Evolutionary conservation across 2,888 invertebrate genomes (phyloP).

Genomic region (Coelogynopora nodosa): DNA sequence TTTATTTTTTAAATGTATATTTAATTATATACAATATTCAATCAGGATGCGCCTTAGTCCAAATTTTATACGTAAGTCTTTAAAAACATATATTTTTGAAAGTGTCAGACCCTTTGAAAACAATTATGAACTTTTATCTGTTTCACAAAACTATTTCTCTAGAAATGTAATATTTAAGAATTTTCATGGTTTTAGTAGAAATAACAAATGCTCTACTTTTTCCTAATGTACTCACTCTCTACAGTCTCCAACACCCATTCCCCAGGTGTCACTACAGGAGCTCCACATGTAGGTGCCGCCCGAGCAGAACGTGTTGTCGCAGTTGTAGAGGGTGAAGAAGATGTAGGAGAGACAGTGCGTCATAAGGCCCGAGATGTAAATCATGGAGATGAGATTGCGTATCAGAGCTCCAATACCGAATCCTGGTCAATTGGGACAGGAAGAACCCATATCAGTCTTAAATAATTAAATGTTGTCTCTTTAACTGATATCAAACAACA

Average conservation of each 20-base stretch:
- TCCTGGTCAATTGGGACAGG: conserved; percentile 36
- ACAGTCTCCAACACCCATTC: conserved; percentile 18
- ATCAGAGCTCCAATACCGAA: conserved; percentile 41
- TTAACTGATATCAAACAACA: too few relatives aligned
- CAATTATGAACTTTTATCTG: too few relatives aligned
- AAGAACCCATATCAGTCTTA: background rate
- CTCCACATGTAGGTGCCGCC: conserved; percentile 46
- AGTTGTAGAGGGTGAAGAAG: conserved; percentile 43
- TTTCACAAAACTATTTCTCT: too few relatives aligned
- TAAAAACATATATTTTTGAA: too few relatives aligned
- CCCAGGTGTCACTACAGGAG: conserved; percentile 42
- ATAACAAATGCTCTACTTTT: too few relatives aligned
- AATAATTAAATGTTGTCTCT: background rate
- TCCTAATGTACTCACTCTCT: conserved; percentile 23
- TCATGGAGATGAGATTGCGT: conserved; percentile 41
- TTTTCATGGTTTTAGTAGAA: too few relatives aligned
- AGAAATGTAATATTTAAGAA: too few relatives aligned
- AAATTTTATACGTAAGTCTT: too few relatives aligned
- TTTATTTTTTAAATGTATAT: too few relatives aligned
- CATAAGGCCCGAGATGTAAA: conserved; percentile 44
- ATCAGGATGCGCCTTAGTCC: too few relatives aligned
- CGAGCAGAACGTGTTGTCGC: conserved; percentile 36
- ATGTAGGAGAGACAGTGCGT: conserved; percentile 46
- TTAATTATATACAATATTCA: too few relatives aligned
- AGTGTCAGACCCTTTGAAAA: too few relatives aligned